Evolutionary conservation across 2,888 invertebrate species (phyloP).

Genomic region (Diogma glabrata): DNA sequence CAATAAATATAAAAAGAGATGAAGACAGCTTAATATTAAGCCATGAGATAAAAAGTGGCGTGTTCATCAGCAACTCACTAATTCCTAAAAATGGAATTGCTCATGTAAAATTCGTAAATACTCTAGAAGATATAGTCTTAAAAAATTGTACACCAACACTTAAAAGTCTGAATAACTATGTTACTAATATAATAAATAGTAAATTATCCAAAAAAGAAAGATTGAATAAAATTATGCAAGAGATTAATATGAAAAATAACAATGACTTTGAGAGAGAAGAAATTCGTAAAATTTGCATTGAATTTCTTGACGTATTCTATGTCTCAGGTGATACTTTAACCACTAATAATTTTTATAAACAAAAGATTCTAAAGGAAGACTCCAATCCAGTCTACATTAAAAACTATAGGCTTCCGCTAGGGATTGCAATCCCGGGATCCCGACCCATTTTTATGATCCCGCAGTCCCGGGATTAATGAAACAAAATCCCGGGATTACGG

Average conservation of each 20-base stretch:
- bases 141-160: neutral
- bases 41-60: neutral
- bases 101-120: neutral
- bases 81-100: neutral
- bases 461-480: too few relatives aligned
- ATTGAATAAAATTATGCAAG: neutral
- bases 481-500: too few relatives aligned
- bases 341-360: too few relatives aligned
- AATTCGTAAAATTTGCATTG: too few relatives aligned
- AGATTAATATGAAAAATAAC: neutral
- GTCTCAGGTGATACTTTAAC: too few relatives aligned
- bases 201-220: neutral
- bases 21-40: neutral
- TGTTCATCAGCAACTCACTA: neutral
- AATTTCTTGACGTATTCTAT: too few relatives aligned
- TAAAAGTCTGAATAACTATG: neutral
- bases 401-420: too few relatives aligned
- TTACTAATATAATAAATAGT: neutral
- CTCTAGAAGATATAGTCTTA: neutral
- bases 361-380: too few relatives aligned
- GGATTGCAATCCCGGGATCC: too few relatives aligned
- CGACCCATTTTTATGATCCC: too few relatives aligned
- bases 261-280: neutral
- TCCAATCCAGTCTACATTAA: too few relatives aligned
- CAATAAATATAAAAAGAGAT: neutral